phyloP scores from a whole-genome alignment of 1,140 invertebrate genomes.

The Nasonia giraulti region DNA sequence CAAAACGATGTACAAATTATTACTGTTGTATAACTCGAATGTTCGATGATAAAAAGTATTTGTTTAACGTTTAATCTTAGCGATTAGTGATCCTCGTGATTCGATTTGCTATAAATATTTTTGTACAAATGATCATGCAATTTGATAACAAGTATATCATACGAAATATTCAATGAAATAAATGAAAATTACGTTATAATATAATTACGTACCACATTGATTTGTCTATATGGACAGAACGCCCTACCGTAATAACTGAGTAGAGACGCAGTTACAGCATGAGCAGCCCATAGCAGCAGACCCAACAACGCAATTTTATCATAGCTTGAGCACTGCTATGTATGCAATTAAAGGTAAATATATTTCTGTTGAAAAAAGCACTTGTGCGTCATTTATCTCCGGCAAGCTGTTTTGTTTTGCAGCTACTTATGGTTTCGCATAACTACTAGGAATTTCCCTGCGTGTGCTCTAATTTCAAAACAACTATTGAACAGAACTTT shows the following conservation, averaged over 20 bases:
- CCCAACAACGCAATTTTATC: no score
- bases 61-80: conserved; percentile 17
- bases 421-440: no score
- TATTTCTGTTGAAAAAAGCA: no score
- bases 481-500: not conserved
- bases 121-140: conserved; percentile 35
- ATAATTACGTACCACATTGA: not conserved
- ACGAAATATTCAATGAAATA: conserved; percentile 31
- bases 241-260: not conserved
- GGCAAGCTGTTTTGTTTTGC: no score
- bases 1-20: conserved; percentile 37
- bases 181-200: conserved; percentile 23
- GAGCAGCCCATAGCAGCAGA: no score
- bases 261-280: no score
- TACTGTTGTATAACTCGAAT: conserved; percentile 25
- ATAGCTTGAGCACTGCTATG: no score
- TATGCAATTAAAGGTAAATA: no score
- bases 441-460: no score
- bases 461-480: not conserved
- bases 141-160: conserved; percentile 35
- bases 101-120: conserved; percentile 45
- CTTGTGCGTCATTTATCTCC: no score
- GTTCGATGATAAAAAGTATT: conserved; percentile 44
- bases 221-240: not conserved
- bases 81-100: conserved; percentile 11